Base-by-base conservation (phyloP, 2,888 invertebrate genomes). In the Tetropium fuscum region DNA sequence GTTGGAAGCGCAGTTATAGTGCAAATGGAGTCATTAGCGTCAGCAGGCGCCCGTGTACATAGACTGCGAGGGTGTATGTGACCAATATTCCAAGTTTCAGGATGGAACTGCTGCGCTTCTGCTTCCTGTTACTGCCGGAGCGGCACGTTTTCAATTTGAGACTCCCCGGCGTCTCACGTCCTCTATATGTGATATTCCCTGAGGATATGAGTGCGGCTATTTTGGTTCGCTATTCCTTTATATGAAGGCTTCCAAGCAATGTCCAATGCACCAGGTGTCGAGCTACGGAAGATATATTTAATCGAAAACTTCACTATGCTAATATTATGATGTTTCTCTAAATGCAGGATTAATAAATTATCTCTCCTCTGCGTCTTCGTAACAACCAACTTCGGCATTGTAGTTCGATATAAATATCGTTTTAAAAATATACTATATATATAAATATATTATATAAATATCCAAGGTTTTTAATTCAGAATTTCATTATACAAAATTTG, bases 91-190 rank as follows among this genome's bases (percentile, higher is more conserved):
- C 56, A 53, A 57, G 61, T 62, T 64, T 53, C 62, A 53, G n/a
- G 19, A 48, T 36, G 48, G 44, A 41, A 48, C 34, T 40, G 51
- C 30, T 34, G 44, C 38, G 57, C 45, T 51, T 15, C 38, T 34
- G 44, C 53, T 34, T 38, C 45, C 47, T 58, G 44, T 53, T 27
- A 54, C 55, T 32, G 54, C 44, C 57, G 60, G 44, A 60, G 47
- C 43, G 49, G 59, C 66, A 66, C 66, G 66, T 64, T 66, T 64
- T 66, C 66, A 66, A 64, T 66, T 66, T 64, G 57, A 41, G 59
- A 59, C 60, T 61, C 53, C 55, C 55, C 32, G 32, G 25, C 48
- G 47, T 22, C 49, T 55, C 55, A 51, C 49, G 51, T 55, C 43
- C 30, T 32, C 43, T 55, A 60, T 59, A 60, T 55, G 60, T 40